A percentile compares a stretch with the other conserved stretches of the same genome.
Conservation (phyloP, 2,888 invertebrate genomes). For the Laothoe populi region DNA sequence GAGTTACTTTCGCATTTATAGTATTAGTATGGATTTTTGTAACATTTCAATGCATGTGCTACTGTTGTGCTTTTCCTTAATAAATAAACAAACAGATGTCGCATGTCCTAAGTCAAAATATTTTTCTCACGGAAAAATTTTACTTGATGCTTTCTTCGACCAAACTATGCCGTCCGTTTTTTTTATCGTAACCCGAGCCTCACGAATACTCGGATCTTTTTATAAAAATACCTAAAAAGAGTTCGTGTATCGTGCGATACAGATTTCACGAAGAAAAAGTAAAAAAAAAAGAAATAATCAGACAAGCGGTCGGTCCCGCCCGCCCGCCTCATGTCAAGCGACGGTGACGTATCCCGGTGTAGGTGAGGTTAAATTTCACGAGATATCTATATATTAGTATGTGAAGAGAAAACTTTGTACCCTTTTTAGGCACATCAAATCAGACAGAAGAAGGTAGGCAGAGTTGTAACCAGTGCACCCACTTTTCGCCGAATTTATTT, state of each 20-base stretch:
- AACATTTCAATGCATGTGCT: too few relatives aligned
- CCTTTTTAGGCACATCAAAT: too few relatives aligned
- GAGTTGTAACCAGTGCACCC: too few relatives aligned
- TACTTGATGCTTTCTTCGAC: conserved; percentile 25
- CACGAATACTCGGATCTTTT: conserved; percentile 42
- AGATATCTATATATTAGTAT: conserved; percentile 34
- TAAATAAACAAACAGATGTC: too few relatives aligned
- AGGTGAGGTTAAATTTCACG: conserved; percentile 44
- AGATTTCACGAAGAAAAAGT: conserved; percentile 68
- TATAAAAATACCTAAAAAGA: conserved; percentile 55
- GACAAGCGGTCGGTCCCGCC: conserved; percentile 56
- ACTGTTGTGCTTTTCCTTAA: too few relatives aligned
- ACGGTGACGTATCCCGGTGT: conserved; percentile 33
- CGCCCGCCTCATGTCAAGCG: conserved; percentile 65
- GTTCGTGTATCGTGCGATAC: conserved; percentile 73
- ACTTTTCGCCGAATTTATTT: too few relatives aligned
- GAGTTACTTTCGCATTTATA: too few relatives aligned
- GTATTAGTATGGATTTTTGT: too few relatives aligned
- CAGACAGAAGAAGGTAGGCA: too few relatives aligned
- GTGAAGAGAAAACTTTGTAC: not conserved
- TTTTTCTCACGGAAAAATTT: conserved; percentile 24
- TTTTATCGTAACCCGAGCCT: conserved; percentile 35
- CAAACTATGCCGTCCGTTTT: conserved; percentile 31
- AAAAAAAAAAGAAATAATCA: conserved; percentile 51
- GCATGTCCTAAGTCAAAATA: not conserved